phyloP scores from a whole-genome alignment of 2,888 invertebrate genomes.

The Drosophila rellima region DNA sequence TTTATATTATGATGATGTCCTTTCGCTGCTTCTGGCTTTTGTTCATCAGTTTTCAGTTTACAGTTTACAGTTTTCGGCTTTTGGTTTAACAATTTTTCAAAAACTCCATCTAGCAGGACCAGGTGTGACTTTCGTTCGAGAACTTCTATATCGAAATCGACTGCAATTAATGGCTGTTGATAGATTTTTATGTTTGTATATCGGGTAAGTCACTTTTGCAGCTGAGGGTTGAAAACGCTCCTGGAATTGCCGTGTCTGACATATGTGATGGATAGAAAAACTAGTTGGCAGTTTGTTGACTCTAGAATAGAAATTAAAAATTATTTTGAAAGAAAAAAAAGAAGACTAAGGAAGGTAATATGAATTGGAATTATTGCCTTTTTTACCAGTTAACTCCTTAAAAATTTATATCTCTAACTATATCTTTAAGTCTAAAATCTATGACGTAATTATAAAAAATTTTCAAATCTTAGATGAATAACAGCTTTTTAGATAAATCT shows the following conservation, averaged over 20 bases:
- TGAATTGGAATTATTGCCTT: neutral
- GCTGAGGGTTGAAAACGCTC: constrained; percentile 50
- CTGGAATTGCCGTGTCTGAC: neutral
- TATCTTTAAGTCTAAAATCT: too few species aligned
- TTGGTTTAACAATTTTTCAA: constrained; percentile 67
- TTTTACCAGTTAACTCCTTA: neutral
- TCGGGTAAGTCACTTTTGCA: constrained; percentile 51
- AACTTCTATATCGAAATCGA: constrained; percentile 41
- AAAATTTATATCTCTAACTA: too few species aligned
- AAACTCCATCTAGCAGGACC: constrained; percentile 55
- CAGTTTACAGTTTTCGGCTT: constrained; percentile 35
- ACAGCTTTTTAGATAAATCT: neutral
- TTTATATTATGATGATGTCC: constrained; percentile 81
- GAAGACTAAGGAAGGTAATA: neutral
- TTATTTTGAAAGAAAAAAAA: neutral
- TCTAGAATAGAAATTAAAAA: neutral
- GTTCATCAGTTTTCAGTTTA: constrained; percentile 55
- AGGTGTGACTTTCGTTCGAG: constrained; percentile 62
- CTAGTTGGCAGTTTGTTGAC: neutral
- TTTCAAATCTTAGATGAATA: neutral
- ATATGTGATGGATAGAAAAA: constrained; percentile 27
- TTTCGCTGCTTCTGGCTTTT: constrained; percentile 78
- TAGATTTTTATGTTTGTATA: constrained; percentile 82
- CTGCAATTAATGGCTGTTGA: constrained; percentile 75
- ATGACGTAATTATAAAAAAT: too few species aligned